These are phyloP conservation scores for Calephelis perditalis DNA, from an alignment of 2,888 invertebrate species.

Conservation along the genomic window DNA sequence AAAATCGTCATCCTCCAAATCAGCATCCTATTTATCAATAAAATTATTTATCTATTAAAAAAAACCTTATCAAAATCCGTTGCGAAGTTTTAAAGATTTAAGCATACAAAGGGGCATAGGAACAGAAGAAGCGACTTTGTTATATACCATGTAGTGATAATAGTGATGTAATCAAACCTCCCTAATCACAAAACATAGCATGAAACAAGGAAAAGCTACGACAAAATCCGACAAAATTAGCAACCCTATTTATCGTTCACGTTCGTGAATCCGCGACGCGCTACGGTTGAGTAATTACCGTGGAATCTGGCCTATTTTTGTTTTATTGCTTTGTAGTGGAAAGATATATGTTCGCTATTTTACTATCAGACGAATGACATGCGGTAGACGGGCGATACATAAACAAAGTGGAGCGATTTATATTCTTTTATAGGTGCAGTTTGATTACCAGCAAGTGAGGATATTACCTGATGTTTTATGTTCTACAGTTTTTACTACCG, in stretches of 20 bases:
- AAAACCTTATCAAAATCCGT: no score
- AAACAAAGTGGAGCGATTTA: conserved; percentile 7
- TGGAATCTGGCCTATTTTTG: conserved; percentile 16
- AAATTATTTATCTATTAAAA: no score
- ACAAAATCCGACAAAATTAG: background rate
- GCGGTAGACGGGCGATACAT: conserved; percentile 4
- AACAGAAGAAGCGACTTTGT: no score
- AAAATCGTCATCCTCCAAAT: no score
- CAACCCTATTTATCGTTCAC: conserved; percentile 12
- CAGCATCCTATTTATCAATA: rapidly evolving
- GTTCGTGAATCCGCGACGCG: conserved; percentile 10
- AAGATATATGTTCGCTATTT: conserved; percentile 13
- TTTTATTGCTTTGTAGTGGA: conserved; percentile 13
- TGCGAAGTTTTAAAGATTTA: no score
- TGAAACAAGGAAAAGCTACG: background rate
- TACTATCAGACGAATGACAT: conserved; percentile 12
- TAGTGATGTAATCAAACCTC: no score
- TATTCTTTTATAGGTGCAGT: background rate
- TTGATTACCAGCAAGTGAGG: background rate
- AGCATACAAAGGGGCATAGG: no score
- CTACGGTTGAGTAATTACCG: conserved; percentile 16
- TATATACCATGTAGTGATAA: no score
- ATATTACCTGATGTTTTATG: no score
- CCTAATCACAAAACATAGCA: no score
- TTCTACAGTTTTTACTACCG: no score